Evolutionary conservation across 2,888 invertebrate species (phyloP).

Genomic region (Melanotus villosus): DNA sequence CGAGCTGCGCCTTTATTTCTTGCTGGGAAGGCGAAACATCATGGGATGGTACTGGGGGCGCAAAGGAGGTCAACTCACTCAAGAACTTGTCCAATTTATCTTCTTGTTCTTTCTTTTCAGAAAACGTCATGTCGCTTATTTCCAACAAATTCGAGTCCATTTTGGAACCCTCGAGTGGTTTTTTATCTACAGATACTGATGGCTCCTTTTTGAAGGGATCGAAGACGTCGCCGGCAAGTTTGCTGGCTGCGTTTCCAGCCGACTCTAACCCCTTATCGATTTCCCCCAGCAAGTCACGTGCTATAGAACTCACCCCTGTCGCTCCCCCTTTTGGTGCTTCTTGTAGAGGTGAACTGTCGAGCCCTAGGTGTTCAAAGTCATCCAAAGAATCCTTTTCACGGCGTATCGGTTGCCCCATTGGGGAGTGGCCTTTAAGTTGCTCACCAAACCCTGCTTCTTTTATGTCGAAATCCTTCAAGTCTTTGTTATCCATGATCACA

Average conservation of each 20-base stretch:
- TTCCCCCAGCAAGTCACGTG: slow-evolving; percentile 60
- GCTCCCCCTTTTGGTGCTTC: slow-evolving; percentile 59
- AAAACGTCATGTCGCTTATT: slow-evolving; percentile 64
- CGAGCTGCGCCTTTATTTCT: slow-evolving; percentile 47
- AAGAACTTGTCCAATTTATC: slow-evolving; percentile 63
- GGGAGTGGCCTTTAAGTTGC: slow-evolving; percentile 24
- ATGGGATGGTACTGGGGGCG: slow-evolving; percentile 47
- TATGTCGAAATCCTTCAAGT: slow-evolving; percentile 14
- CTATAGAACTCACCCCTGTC: slow-evolving; percentile 61
- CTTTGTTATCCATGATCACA: slow-evolving; percentile 44
- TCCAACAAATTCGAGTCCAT: slow-evolving; percentile 65
- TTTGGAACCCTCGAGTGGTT: slow-evolving; percentile 44
- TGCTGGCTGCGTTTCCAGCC: slow-evolving; percentile 56
- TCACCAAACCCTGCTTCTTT: slow-evolving; percentile 13
- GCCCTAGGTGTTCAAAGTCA: slow-evolving; percentile 82
- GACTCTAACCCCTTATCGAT: slow-evolving; percentile 68
- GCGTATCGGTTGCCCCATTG: slow-evolving; percentile 27
- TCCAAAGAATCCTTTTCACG: slow-evolving; percentile 74
- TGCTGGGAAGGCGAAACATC: slow-evolving; percentile 47
- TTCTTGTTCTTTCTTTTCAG: slow-evolving; percentile 58
- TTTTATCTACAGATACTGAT: slow-evolving; percentile 45
- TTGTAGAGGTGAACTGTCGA: slow-evolving; percentile 70
- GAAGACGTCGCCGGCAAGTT: slow-evolving; percentile 53
- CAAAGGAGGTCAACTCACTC: slow-evolving; percentile 54
- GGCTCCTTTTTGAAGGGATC: slow-evolving; percentile 43